Evolutionary conservation across 2,888 invertebrate species (phyloP), one percentile per base, ranked within the genome.

Genomic region (Rhamnusium bicolor): DNA sequence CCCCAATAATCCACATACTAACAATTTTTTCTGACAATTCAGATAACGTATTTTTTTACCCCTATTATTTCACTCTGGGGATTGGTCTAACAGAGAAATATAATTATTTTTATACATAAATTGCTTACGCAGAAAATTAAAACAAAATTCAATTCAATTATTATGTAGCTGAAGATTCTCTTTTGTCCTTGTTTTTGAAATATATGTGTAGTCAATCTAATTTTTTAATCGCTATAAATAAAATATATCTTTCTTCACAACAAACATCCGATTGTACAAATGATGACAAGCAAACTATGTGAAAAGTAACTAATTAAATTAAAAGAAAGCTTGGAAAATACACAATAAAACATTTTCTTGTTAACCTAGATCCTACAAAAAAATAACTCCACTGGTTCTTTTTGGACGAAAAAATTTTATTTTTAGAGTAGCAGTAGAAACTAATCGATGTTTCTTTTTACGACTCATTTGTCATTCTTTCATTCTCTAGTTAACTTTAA

Each of bases 391-490:
- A 32, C 47, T 40, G n/a, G 21, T 51, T 49, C 29, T 21, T 62
- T 8, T 32, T n/a, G 3, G 10, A 19, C 53, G 60, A 60, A 32
- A 40, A 47, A 58, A 47, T 10, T 19, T 63, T 72, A 72, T 74
- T 61, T 74, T 72, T 72, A 67, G 67, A 60, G 56, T 29, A 51
- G 29, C 19, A 49, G 32, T 54, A 47, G 61, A 66, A 70, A 60
- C 46, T 67, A 62, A 70, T 56, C 51, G 72, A 46, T 66, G 72
- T 73, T 66, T 49, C 66, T 58, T 54, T 72, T 70, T 72, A 72
- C 61, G 53, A 60, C 29, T 73, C 72, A 74, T 74, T 76, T 74
- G 65, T 76, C 74, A 76, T 72, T 72, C 68, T 70, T 63, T 70
- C 70, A 67, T 73, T 69, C 69, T 58, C 71, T 67, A 65, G 69